These are phyloP conservation scores for Oreotragus oreotragus DNA, from an alignment of 2,113 vertebrate genomes.

Conservation along the genomic window DNA sequence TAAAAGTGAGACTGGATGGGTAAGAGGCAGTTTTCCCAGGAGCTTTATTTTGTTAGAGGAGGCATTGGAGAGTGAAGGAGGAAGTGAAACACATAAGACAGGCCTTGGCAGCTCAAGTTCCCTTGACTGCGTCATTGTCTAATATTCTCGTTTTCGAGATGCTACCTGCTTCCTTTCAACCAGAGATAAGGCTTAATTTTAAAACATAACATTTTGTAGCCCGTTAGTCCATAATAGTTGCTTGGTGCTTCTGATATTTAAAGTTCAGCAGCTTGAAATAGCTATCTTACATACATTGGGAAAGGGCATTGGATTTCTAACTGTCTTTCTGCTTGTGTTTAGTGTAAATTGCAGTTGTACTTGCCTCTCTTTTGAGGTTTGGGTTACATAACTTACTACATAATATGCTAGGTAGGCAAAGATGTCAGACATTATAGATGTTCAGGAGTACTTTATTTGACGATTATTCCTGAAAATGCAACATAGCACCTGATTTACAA, in stretches of 20 bases:
- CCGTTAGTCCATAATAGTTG: not conserved
- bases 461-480: constrained; percentile 32
- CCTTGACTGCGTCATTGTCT: constrained; percentile 33
- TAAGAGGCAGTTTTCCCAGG: constrained; percentile 36
- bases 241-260: not conserved
- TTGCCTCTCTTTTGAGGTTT: not conserved
- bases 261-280: constrained; percentile 41
- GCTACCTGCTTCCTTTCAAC: not conserved
- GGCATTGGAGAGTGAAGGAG: not conserved
- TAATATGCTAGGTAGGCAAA: not conserved
- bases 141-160: constrained; percentile 27
- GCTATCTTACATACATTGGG: not conserved
- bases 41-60: constrained; percentile 50
- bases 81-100: constrained; percentile 2
- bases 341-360: not conserved
- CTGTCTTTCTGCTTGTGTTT: not conserved
- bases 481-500: constrained; percentile 20
- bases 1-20: constrained; percentile 44
- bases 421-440: constrained; percentile 3
- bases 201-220: constrained; percentile 34
- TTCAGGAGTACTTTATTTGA: not conserved
- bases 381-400: not conserved
- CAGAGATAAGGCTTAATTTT: constrained; percentile 22
- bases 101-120: not conserved
- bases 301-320: constrained; percentile 1